phyloP scores from a whole-genome alignment of 2,797 vertebrate genomes.

The Leontocebus nigricollis region DNA sequence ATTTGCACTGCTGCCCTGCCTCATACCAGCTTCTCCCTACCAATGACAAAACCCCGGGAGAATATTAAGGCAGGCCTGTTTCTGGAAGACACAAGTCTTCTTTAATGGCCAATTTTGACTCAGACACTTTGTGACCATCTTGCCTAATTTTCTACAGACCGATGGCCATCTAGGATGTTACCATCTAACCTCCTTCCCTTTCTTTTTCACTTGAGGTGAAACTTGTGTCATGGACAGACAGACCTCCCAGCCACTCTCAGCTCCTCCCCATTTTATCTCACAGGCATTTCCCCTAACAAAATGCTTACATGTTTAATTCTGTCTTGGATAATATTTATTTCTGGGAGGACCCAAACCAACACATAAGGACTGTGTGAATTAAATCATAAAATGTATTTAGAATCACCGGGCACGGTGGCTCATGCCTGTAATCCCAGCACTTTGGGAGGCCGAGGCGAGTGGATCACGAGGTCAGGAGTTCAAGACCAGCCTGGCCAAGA shows the following conservation, averaged over 20 bases:
- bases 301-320: not conserved
- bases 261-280: not conserved
- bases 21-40: accelerated
- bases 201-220: not conserved
- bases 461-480: too few relatives aligned
- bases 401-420: not conserved
- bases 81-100: not conserved
- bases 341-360: not conserved
- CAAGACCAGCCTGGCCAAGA: too few relatives aligned
- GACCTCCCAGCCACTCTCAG: not conserved
- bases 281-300: not conserved
- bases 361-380: not conserved
- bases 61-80: not conserved
- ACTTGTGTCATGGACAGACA: not conserved
- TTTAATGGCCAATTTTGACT: not conserved
- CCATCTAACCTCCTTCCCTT: not conserved
- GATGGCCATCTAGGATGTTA: not conserved
- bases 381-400: constrained; percentile 10
- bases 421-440: too few relatives aligned
- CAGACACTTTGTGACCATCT: not conserved
- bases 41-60: not conserved
- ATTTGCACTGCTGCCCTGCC: accelerated
- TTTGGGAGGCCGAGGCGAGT: too few relatives aligned
- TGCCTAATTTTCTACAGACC: not conserved
- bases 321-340: not conserved